These are phyloP conservation scores for Colius striatus DNA, from an alignment of 2,113 vertebrate species.

Conservation along the genomic window DNA sequence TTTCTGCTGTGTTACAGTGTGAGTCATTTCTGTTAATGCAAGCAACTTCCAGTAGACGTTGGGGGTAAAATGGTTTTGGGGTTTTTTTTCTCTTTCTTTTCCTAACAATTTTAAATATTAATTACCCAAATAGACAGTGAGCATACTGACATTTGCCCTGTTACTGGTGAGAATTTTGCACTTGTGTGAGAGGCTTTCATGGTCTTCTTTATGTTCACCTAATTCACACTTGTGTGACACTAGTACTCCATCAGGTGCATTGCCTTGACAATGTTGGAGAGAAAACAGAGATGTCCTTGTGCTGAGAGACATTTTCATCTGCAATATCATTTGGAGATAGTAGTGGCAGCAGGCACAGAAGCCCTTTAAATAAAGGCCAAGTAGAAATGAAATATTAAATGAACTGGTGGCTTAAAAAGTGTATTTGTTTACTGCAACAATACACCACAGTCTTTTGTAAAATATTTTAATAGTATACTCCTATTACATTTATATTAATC, in stretches of 20 bases:
- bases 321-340: neutral
- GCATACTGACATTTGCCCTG: neutral
- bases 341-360: neutral
- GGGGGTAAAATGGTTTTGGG: neutral
- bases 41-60: neutral
- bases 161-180: neutral
- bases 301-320: neutral
- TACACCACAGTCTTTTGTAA: neutral
- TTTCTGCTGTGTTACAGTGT: neutral
- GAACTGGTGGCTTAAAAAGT: constrained; percentile 18
- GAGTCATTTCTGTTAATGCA: neutral
- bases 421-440: neutral
- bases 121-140: neutral
- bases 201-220: neutral
- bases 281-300: neutral
- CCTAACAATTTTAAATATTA: neutral
- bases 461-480: constrained; percentile 3
- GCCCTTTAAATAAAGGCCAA: neutral
- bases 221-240: neutral
- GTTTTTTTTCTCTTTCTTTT: neutral
- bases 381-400: constrained; percentile 12
- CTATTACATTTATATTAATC: constrained; percentile 51
- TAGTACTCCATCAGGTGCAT: neutral
- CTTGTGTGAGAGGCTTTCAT: neutral
- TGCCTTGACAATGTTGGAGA: fast-evolving